Conservation (phyloP, 2,113 vertebrate species). For the Vimba vimba region DNA sequence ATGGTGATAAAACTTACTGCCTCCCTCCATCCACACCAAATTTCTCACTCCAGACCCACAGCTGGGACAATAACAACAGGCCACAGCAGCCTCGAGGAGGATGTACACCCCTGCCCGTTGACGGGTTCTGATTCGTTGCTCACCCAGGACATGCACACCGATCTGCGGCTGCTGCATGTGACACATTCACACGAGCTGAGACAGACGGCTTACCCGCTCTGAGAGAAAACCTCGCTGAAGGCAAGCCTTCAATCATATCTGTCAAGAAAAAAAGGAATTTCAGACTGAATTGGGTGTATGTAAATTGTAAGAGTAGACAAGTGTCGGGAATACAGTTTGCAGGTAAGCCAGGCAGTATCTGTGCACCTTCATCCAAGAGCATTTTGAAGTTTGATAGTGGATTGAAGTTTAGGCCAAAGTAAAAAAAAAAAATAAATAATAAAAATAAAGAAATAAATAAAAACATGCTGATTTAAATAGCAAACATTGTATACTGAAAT, state of each 20-base stretch:
- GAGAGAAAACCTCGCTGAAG: neutral
- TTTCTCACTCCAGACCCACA: slow-evolving; percentile 1
- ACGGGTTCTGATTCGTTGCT: slow-evolving; percentile 59
- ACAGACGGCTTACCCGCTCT: neutral
- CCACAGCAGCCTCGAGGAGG: slow-evolving; percentile 59
- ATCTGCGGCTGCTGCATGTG: neutral
- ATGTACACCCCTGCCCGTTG: slow-evolving; percentile 53
- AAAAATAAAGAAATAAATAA: no score
- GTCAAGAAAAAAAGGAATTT: slow-evolving; percentile 12
- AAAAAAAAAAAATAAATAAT: neutral
- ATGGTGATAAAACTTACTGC: slow-evolving; percentile 41
- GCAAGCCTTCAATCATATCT: slow-evolving; percentile 17
- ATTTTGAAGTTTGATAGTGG: neutral
- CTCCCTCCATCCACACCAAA: neutral
- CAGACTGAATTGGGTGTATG: slow-evolving; percentile 55
- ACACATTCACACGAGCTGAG: slow-evolving; percentile 27
- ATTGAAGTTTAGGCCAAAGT: neutral
- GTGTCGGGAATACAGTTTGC: slow-evolving; percentile 50
- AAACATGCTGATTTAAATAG: neutral
- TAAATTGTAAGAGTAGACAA: slow-evolving; percentile 52
- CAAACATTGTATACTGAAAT: neutral
- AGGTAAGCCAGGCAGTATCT: neutral
- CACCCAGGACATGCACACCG: slow-evolving; percentile 16
- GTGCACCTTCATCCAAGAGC: neutral
- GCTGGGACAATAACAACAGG: slow-evolving; percentile 61